These are phyloP conservation scores for Ochropleura plecta DNA, from an alignment of 2,888 invertebrate genomes.

Conservation along the genomic window DNA sequence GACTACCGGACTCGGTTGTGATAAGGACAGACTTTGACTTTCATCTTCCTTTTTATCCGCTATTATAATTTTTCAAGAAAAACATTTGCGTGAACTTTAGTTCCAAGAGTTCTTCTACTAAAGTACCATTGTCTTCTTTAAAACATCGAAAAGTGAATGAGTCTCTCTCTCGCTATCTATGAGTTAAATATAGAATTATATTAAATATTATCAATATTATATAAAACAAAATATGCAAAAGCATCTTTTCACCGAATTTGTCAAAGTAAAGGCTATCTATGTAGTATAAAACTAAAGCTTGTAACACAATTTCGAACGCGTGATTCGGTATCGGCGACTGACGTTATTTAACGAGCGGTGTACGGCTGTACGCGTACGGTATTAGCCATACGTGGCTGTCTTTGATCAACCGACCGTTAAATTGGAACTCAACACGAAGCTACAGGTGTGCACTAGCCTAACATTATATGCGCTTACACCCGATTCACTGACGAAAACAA, in stretches of 20 bases:
- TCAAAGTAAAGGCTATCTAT: not conserved
- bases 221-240: not conserved
- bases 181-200: not conserved
- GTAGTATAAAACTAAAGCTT: not conserved
- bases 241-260: not conserved
- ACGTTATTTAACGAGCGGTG: constrained; percentile 53
- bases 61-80: not conserved
- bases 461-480: constrained; percentile 69
- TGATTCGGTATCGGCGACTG: constrained; percentile 40
- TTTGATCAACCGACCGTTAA: constrained; percentile 86
- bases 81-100: not conserved
- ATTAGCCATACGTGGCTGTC: constrained; percentile 66
- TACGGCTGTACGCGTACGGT: constrained; percentile 59
- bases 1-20: not conserved
- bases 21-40: constrained; percentile 15
- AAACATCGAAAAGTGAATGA: not conserved
- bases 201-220: not conserved
- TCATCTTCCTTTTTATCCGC: not conserved
- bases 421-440: constrained; percentile 80
- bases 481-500: constrained; percentile 55
- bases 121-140: not conserved
- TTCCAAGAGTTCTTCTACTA: not conserved
- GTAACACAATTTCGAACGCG: constrained; percentile 24
- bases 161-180: not conserved
- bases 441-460: constrained; percentile 78